These are phyloP conservation scores for Ephestia elutella DNA, from an alignment of 1,140 invertebrate species.

Conservation along the genomic window DNA sequence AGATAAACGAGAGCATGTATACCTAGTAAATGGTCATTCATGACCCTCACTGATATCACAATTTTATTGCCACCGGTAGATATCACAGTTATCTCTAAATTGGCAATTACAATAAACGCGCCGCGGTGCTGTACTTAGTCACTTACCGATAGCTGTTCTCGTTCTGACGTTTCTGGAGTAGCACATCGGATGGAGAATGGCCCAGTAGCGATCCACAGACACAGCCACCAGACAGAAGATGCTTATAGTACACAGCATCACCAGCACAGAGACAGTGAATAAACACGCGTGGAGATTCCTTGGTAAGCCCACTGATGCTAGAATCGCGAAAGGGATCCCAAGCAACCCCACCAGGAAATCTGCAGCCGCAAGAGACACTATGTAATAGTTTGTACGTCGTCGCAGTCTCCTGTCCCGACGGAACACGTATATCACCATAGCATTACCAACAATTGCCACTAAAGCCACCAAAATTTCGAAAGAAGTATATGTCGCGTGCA, in stretches of 20 bases:
- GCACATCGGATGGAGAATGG: conserved; percentile 91
- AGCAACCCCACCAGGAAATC: conserved; percentile 87
- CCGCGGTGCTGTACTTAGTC: neutral
- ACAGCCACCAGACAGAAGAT: conserved; percentile 94
- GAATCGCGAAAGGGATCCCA: conserved; percentile 89
- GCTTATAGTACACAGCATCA: conserved; percentile 92
- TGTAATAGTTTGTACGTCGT: conserved; percentile 92
- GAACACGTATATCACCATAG: conserved; percentile 90
- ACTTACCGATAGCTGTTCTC: conserved; percentile 88
- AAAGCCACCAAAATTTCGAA: conserved; percentile 88
- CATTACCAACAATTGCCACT: conserved; percentile 87
- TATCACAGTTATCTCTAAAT: neutral
- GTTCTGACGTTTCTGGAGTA: conserved; percentile 91
- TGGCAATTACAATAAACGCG: neutral
- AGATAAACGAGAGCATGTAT: neutral
- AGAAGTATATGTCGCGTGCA: conserved; percentile 81
- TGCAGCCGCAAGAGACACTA: conserved; percentile 89
- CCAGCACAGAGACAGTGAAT: conserved; percentile 89
- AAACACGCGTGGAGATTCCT: conserved; percentile 86
- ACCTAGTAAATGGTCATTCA: neutral
- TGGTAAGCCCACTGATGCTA: conserved; percentile 80
- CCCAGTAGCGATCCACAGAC: conserved; percentile 93
- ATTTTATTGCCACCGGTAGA: neutral
- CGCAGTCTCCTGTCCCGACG: conserved; percentile 83
- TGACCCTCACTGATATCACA: neutral